Evolutionary conservation across 2,888 invertebrate genomes (phyloP).

Genomic region (Drosophila helvetica): DNA sequence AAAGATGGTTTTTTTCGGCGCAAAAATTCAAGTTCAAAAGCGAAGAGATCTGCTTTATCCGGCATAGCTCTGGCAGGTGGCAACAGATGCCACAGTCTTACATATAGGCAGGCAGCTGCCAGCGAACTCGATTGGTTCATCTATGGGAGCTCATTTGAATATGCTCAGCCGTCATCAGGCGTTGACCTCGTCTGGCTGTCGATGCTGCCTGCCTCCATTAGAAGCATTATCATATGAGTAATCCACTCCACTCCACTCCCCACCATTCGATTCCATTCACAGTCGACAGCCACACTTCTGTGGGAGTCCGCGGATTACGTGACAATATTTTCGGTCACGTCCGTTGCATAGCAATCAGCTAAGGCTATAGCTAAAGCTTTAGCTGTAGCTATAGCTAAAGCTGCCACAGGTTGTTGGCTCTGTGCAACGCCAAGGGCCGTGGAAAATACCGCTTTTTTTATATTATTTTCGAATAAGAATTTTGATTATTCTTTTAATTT

Average conservation of each 20-base stretch:
- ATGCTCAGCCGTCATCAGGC: conserved; percentile 32
- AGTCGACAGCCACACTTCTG: conserved; percentile 19
- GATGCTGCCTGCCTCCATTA: conserved; percentile 13
- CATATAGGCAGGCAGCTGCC: conserved; percentile 5
- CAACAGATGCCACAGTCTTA: conserved; percentile 17
- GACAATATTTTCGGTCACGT: conserved; percentile 71
- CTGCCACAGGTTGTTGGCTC: conserved; percentile 40
- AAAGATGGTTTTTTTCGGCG: conserved; percentile 24
- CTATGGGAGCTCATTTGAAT: conserved; percentile 62
- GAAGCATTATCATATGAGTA: conserved; percentile 57
- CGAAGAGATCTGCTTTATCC: conserved; percentile 3
- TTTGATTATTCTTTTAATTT: background rate
- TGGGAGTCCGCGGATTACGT: conserved; percentile 56
- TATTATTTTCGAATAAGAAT: background rate
- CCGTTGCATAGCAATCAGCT: conserved; percentile 52
- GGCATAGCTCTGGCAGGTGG: conserved; percentile 15
- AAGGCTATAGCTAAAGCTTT: background rate
- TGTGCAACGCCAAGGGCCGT: conserved; percentile 14
- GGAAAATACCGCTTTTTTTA: conserved; percentile 28
- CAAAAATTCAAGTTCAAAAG: conserved; percentile 29
- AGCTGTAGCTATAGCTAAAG: background rate
- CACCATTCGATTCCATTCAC: conserved; percentile 24
- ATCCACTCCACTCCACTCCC: conserved; percentile 4
- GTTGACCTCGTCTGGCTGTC: conserved; percentile 53
- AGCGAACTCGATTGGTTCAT: conserved; percentile 43